phyloP scores from a whole-genome alignment of 2,797 vertebrate genomes.

The Labroides dimidiatus region DNA sequence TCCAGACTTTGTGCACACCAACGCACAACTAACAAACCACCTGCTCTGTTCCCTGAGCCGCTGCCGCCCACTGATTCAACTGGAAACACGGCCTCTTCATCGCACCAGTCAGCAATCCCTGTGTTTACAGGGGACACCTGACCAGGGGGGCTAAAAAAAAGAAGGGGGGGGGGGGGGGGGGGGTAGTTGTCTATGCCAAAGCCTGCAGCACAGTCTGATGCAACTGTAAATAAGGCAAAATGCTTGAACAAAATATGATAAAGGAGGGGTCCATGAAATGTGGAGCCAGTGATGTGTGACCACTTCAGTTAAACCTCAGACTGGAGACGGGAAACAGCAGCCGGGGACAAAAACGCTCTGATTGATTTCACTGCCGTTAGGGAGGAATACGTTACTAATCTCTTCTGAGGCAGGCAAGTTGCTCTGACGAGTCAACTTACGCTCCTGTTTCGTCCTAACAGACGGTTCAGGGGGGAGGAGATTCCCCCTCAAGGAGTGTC shows the following conservation, averaged over 20 bases:
- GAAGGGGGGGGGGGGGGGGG: background rate
- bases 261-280: constrained; percentile 49
- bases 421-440: constrained; percentile 23
- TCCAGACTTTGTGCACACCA: constrained; percentile 44
- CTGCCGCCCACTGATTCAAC: constrained; percentile 60
- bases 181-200: constrained; percentile 39
- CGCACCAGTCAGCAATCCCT: constrained; percentile 43
- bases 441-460: constrained; percentile 8
- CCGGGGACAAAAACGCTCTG: constrained; percentile 28
- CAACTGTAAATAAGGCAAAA: constrained; percentile 77
- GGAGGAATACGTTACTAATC: constrained; percentile 34
- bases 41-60: constrained; percentile 80
- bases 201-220: constrained; percentile 58
- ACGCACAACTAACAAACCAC: constrained; percentile 49
- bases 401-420: constrained; percentile 42
- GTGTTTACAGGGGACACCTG: constrained; percentile 37
- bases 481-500: constrained; percentile 13
- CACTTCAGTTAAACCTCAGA: constrained; percentile 29
- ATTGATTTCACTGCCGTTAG: constrained; percentile 34
- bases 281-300: constrained; percentile 34
- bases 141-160: constrained; percentile 18
- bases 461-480: constrained; percentile 24
- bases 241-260: constrained; percentile 54
- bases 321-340: constrained; percentile 22
- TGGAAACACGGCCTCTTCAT: constrained; percentile 28